Conservation (phyloP, 2,797 vertebrate genomes). For the Sebastes hopkinsi region DNA sequence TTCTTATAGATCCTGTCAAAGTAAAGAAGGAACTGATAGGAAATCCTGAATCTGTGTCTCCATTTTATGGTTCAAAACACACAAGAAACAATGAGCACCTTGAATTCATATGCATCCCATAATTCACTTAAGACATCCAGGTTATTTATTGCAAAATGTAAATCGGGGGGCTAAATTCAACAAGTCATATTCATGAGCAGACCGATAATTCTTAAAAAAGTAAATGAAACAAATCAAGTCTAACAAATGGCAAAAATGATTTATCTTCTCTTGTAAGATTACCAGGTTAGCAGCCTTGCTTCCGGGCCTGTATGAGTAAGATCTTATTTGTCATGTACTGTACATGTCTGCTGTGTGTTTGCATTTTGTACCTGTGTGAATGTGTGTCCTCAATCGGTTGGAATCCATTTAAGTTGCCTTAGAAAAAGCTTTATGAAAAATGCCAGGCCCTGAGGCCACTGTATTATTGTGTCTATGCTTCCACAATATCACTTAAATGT, state of each 20-base stretch:
- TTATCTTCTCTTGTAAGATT: not conserved
- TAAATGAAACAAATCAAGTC: not conserved
- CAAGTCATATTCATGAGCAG: not conserved
- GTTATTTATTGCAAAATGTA: not conserved
- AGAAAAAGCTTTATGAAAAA: constrained; percentile 44
- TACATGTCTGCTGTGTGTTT: not conserved
- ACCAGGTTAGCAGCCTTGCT: not conserved
- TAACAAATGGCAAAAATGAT: too few species aligned
- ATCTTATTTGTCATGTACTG: not conserved
- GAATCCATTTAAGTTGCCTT: constrained; percentile 40
- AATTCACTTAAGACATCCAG: not conserved
- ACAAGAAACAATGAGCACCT: not conserved
- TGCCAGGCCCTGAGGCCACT: constrained; percentile 23
- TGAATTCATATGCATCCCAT: not conserved
- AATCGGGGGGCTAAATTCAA: not conserved
- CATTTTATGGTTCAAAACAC: not conserved
- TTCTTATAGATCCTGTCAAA: not conserved
- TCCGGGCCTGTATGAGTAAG: not conserved
- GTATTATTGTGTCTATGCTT: constrained; percentile 48
- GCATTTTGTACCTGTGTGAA: not conserved
- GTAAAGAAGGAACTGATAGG: not conserved
- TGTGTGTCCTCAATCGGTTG: not conserved
- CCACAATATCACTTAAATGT: constrained; percentile 55
- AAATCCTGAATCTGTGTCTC: not conserved
- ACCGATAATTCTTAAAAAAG: not conserved